Percentiles rank a stretch among this genome's conserved stretches.
Conservation (phyloP, 2,888 invertebrate species). For the Apantesis nais region DNA sequence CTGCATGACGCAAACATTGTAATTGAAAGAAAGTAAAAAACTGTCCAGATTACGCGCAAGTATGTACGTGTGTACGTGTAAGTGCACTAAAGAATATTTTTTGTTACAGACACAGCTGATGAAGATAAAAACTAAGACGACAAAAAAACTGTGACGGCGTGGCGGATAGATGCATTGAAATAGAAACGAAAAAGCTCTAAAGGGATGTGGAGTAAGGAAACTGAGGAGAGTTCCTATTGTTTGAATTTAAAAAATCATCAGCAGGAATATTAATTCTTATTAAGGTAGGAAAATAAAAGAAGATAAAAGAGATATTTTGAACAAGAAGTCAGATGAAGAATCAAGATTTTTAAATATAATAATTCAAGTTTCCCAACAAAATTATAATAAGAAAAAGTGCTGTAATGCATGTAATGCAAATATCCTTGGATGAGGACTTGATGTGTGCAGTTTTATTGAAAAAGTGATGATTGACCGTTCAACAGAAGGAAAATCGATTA, state of each 20-base stretch:
- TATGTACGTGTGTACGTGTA: no score
- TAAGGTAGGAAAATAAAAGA: background rate
- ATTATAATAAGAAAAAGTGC: background rate
- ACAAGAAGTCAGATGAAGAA: background rate
- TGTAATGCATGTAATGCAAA: background rate
- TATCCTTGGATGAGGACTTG: background rate
- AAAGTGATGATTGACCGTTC: constrained; percentile 9
- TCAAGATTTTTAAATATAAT: background rate
- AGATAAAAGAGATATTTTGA: background rate
- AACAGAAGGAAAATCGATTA: constrained; percentile 12
- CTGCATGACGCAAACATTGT: constrained; percentile 25
- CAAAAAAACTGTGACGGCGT: constrained; percentile 31
- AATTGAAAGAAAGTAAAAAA: constrained; percentile 44
- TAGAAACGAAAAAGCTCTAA: constrained; percentile 29
- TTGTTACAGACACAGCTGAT: constrained; percentile 35
- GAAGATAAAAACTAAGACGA: constrained; percentile 24
- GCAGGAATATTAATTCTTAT: background rate
- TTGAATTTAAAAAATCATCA: background rate
- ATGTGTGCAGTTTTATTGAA: background rate
- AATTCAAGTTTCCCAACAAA: background rate
- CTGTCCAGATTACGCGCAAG: constrained; percentile 14
- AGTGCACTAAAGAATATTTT: constrained; percentile 23
- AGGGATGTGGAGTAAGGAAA: constrained; percentile 35
- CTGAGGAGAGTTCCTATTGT: background rate
- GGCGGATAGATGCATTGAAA: constrained; percentile 29